A percentile compares a stretch with the other conserved stretches of the same genome.
phyloP scores from a whole-genome alignment of 2,113 vertebrate species.

The Noctilio leporinus region DNA sequence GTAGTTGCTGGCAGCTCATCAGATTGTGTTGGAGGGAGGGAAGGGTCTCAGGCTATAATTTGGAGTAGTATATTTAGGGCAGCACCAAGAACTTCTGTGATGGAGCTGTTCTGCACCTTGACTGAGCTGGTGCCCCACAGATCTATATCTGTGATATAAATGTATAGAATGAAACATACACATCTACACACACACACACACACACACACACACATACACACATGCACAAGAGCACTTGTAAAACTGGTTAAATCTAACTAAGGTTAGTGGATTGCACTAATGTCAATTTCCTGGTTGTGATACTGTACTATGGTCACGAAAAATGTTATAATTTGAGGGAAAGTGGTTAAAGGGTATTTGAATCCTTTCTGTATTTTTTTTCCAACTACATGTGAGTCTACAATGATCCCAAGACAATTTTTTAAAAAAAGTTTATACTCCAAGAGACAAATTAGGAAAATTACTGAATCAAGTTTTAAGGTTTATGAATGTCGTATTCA shows the following conservation, averaged over 20 bases:
- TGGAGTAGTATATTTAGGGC: background rate
- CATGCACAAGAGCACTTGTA: background rate
- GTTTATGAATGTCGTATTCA: background rate
- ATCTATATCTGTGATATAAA: background rate
- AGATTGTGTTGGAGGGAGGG: background rate
- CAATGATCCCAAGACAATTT: background rate
- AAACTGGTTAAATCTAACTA: background rate
- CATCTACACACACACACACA: background rate
- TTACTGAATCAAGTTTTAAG: background rate
- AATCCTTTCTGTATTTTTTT: background rate
- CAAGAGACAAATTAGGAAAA: background rate
- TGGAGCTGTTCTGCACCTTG: background rate
- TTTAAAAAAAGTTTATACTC: background rate
- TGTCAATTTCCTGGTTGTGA: background rate
- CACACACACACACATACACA: background rate
- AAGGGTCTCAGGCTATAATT: too few species aligned
- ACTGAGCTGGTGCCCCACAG: background rate
- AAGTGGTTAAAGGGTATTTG: background rate
- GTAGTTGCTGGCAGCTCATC: background rate
- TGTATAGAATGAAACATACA: background rate
- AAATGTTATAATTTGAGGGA: background rate
- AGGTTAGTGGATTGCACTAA: background rate
- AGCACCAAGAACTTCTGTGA: background rate
- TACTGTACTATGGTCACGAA: background rate
- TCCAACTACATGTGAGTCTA: background rate